Evolutionary conservation across 2,797 vertebrate species (phyloP).

Genomic region (Cercopithecus hamlyni): DNA sequence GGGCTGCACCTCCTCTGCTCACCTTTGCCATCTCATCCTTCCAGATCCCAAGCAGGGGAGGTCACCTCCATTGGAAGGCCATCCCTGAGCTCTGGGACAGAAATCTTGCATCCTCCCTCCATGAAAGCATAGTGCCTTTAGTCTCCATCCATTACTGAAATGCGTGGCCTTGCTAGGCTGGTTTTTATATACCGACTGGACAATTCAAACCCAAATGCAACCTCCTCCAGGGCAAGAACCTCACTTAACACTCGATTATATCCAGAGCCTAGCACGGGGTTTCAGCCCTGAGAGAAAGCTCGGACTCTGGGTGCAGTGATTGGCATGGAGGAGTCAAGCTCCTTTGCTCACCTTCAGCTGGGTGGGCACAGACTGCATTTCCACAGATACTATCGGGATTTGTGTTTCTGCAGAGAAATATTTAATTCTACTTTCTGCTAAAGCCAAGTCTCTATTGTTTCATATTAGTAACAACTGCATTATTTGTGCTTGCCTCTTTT

Average conservation of each 20-base stretch:
- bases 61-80: neutral
- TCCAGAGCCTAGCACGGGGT: accelerated
- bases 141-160: neutral
- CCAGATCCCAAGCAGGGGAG: neutral
- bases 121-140: accelerated
- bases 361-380: too few species aligned
- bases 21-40: neutral
- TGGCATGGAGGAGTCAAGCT: accelerated
- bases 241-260: accelerated
- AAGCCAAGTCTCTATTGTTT: neutral
- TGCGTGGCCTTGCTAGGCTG: too few species aligned
- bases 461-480: accelerated
- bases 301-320: accelerated
- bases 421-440: neutral
- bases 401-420: neutral
- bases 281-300: neutral
- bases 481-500: neutral
- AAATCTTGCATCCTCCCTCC: neutral
- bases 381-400: accelerated
- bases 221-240: neutral
- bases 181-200: accelerated
- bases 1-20: neutral
- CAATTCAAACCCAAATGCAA: neutral
- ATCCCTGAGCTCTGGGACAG: accelerated
- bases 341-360: neutral